Base-by-base conservation (phyloP, 1,140 invertebrate genomes). In the Pseudoatta argentina region DNA sequence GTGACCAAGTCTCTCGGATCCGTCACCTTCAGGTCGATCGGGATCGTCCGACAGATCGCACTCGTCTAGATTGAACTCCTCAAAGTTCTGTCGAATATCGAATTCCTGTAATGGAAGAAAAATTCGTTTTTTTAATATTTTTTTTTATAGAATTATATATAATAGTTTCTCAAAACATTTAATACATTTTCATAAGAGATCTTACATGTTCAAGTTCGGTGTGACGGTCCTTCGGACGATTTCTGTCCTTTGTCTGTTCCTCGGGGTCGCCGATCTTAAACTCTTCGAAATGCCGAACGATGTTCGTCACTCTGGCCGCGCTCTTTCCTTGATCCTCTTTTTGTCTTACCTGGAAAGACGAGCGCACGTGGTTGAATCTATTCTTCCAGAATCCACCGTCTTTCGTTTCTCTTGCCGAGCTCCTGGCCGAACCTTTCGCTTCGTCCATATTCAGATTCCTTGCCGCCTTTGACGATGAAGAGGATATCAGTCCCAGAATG, bases 51-150 rank as follows among this genome's bases (percentile, higher is more conserved):
- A 97, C 24, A 97, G 95, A 92, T 97, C 97, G 90, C 96, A 96
- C 73, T 97, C 97, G 88, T 97, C 97, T 85, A 98, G 95, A 92
- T 97, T 97, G 91, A 97, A 98, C 90, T 98, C 97, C 91, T 98
- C 97, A 89, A 98, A 98, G 93, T 97, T 97, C 91, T 97, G 97
- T 76, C 96, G 96, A 77, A 97, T 96, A 90, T 97, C 97, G 88
- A 97, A 97, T 85, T 96, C 96, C 86, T 96, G 44, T 6, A 7
- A 44, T 0, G 5, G 24, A 14, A 59, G 30, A 24, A 59, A 82
- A 57, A 57, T 2, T 94, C 57, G 27, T 61, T 53, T 66, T n/a
- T 44, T 44, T 12, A 12, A 3, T n/a, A 30, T 30, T 30, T 44
- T 44, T 44, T 30, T 44, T 44, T 44, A 44, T n/a, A 12, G 3